Evolutionary conservation across 23 tunicate species (phyloP).

Genomic region (Clavelina lepadiformis): DNA sequence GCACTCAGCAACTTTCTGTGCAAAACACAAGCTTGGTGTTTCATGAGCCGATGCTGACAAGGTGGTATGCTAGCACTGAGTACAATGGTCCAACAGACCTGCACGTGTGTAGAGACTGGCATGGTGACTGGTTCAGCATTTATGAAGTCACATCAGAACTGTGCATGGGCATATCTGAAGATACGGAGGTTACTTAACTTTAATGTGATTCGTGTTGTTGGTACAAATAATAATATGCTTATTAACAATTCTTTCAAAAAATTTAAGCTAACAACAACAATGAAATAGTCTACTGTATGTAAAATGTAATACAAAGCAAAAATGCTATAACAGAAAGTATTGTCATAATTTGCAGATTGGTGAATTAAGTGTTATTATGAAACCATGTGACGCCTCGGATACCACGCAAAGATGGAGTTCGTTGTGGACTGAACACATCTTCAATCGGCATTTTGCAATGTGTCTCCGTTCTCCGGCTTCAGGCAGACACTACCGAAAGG

Average conservation of each 20-base stretch:
- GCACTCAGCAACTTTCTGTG: conserved; percentile 7
- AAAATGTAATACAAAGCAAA: no score
- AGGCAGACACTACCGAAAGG: not conserved
- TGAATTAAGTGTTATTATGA: no score
- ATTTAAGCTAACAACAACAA: no score
- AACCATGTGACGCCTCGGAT: no score
- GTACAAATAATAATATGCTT: no score
- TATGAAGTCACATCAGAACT: not conserved
- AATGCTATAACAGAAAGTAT: no score
- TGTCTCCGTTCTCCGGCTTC: not conserved
- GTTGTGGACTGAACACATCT: not conserved
- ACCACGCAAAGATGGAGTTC: not conserved
- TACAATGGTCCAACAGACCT: conserved; percentile 23
- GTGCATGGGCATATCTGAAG: conserved; percentile 8
- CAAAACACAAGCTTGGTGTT: not conserved
- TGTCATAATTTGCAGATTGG: no score
- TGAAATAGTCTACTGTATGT: no score
- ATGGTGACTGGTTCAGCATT: conserved; percentile 31
- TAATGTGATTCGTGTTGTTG: no score
- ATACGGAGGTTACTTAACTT: no score
- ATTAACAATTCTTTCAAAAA: no score
- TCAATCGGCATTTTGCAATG: conserved; percentile 1
- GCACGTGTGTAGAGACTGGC: conserved; percentile 10
- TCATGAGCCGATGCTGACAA: conserved; percentile 7
- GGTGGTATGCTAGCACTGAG: conserved; percentile 13